Evolutionary conservation across 2,113 vertebrate species (phyloP).

Genomic region (Neogale vison): DNA sequence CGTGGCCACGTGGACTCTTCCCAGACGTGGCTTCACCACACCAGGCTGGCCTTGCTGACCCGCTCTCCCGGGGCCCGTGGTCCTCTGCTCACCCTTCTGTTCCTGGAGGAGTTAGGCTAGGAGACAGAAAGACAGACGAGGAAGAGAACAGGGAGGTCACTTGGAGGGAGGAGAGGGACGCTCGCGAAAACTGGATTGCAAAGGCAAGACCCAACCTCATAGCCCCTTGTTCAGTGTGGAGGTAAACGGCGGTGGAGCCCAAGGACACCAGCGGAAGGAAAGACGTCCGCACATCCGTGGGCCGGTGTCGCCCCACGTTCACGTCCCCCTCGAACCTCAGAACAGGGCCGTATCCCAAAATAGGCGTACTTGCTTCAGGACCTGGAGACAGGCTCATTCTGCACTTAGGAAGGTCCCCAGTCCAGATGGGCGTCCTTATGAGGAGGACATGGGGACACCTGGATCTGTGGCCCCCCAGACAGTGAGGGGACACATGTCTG

Average conservation of each 20-base stretch:
- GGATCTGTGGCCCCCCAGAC: not conserved
- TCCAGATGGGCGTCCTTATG: too few species aligned
- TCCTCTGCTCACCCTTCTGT: too few species aligned
- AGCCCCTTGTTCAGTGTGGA: not conserved
- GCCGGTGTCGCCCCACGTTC: not conserved
- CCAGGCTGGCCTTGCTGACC: too few species aligned
- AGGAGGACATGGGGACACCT: not conserved
- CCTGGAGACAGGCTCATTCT: not conserved
- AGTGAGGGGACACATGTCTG: not conserved
- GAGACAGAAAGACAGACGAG: not conserved
- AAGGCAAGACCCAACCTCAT: not conserved
- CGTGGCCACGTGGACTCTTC: fast-evolving
- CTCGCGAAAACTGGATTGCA: fast-evolving
- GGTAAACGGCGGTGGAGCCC: not conserved
- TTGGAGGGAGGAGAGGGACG: not conserved
- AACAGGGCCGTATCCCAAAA: not conserved
- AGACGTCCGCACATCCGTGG: fast-evolving
- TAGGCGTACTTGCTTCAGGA: not conserved
- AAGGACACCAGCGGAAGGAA: not conserved
- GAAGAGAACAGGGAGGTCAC: not conserved
- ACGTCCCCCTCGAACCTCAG: not conserved
- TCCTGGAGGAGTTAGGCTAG: not conserved
- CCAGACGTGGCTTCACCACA: not conserved
- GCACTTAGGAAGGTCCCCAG: not conserved
- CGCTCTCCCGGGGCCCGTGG: too few species aligned